Evolutionary conservation across 2,888 invertebrate species (phyloP), one percentile per base, ranked within the genome.

Genomic region (Desoria tigrina): DNA sequence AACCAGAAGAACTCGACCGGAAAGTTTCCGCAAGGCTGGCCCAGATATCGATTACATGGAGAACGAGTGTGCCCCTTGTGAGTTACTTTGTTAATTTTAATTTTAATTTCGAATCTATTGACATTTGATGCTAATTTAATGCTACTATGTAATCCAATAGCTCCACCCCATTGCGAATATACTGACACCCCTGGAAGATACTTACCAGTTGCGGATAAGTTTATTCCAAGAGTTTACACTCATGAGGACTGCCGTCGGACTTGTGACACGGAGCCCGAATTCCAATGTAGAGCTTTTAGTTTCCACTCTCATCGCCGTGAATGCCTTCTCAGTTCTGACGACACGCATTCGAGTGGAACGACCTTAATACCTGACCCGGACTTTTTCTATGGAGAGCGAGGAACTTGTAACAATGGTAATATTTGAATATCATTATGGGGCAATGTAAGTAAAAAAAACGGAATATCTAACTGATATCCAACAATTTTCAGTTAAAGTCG

Each of bases 341-440:
- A 92, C 79, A 87, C 88, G 60, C 85, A 88, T 74, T 86, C 89
- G n/a, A 84, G 88, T 55, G 90, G 92, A 63, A 87, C 87, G 80
- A 83, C 88, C 56, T 80, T 92, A 65, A 80, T 84, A 32, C 79
- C 84, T 42, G 82, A 83, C 28, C 79, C 84, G 0, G 84, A 84
- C 32, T 87, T 87, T 9, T 84, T 85, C 42, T 93, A 92, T 79
- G 89, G 88, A 78, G 87, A 93, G 75, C 86, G 89, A 74, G 90
- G 91, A 54, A 87, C 88, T 68, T 94, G 93, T 78, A 84, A 93
- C 37, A 90, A 93, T 79, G 86, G 93, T 93, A 81, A n/a, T n/a
- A n/a, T n/a, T n/a, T n/a, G n/a, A 45, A 45, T 45, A 45, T 18
- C n/a, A 45, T 32, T 32, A 4, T 32, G 32, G 32, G 6, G 32